Evolutionary conservation across 2,888 invertebrate species (phyloP), one percentile per base, ranked within the genome.

Genomic region (Dryobotodes eremita): DNA sequence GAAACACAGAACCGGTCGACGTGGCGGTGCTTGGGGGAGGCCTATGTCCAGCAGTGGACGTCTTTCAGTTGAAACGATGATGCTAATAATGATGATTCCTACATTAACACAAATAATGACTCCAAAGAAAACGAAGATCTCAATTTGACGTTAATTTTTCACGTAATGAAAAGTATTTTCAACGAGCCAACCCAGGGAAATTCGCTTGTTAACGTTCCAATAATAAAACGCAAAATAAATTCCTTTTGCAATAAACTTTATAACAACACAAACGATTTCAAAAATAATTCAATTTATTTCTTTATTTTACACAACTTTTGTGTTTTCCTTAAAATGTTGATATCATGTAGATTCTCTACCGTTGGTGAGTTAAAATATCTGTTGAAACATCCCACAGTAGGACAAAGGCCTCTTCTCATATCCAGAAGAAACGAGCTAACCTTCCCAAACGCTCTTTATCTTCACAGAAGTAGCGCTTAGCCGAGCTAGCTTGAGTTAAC

Each of bases 351-450:
- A 71, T 70, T 75, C 0, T 71, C 68, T 69, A n/a, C 82, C 48
- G 11, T 87, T 73, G 88, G 90, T 91, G 77, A 88, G 89, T 85
- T 13, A 13, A 59, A 42, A 70, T 36, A 70, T 70, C 1, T 26
- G 64, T 31, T 17, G 17, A 26, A 57, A 57, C n/a, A n/a, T 57
- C 57, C 1, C n/a, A n/a, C 26, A 57, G 1, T 26, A 57, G 5
- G 1, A 57, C 1, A 57, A 13, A 57, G 53, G 53, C 2, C 6
- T 17, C 50, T 50, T 20, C 53, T 20, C 53, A 46, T 10, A 10
- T 10, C 7, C 10, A 46, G 46, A 46, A 46, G 46, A 10, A 46
- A 46, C 46, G 46, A 46, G 46, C 10, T 46, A 10, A 46, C 46
- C 46, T 46, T 1, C 7, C 46, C 46, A 0, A 46, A 46, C 46